Evolutionary conservation across 2,113 vertebrate species (phyloP), one percentile per base, ranked within the genome.

Genomic region (Microtus pennsylvanicus): DNA sequence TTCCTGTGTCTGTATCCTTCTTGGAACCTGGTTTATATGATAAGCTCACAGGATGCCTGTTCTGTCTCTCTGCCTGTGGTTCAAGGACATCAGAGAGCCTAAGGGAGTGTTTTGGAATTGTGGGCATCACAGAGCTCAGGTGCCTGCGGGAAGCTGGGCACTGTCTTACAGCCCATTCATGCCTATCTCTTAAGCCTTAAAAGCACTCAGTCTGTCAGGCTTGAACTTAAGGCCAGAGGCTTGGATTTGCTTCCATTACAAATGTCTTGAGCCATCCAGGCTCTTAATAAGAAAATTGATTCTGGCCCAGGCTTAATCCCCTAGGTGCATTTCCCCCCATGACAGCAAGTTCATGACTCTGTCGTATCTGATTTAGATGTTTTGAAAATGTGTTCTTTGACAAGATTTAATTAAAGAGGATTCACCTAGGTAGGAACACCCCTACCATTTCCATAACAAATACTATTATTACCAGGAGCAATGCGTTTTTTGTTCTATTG

Each of bases 211-310:
- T n/a, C 58, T 24, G 83, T 7, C 42, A 63, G n/a, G 26, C 61
- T 45, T 24, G 26, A 35, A 72, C 87, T 47, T 76, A 55, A 92
- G 96, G 75, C 30, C 35, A 95, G 97, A 95, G 14, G 0, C 33
- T 94, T 88, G 83, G 58, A 93, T 86, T 82, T 50, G 75, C 65
- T 95, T 89, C 93, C 47, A 52, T 94, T 96, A 93, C 35, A 33
- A 82, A 50, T 0, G 22, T 95, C 81, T 90, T 92, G 52, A 96
- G 35, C 80, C 45, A 21, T 22, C 55, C 14, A 30, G 63, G 81
- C n/a, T 98, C 93, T 95, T 97, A 95, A 96, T 90, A 97, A 88
- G 76, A 98, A 97, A 97, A 98, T 97, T 91, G 98, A 98, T 97
- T 98, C 95, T 55, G 95, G 94, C 87, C 65, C 45, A 63, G 96